A percentile compares a stretch with the other conserved stretches of the same genome.
These are phyloP conservation scores for Phthorimaea operculella DNA, from an alignment of 1,140 invertebrate genomes.

Conservation along the genomic window DNA sequence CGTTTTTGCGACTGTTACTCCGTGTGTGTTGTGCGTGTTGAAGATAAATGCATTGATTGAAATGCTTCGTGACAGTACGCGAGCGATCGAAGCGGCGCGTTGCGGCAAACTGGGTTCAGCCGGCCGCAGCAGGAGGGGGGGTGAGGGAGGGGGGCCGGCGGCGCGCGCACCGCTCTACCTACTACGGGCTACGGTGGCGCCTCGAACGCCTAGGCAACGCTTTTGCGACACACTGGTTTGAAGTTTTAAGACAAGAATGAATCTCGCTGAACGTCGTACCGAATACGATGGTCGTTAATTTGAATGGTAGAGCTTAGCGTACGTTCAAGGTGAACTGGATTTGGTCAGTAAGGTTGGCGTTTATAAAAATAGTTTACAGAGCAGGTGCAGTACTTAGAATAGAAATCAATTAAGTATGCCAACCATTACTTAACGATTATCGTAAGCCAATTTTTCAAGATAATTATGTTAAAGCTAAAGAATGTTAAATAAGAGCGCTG, in stretches of 20 bases:
- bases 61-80: constrained; percentile 32
- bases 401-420: too few relatives aligned
- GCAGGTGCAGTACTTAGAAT: not conserved
- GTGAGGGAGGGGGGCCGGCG: constrained; percentile 48
- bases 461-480: too few relatives aligned
- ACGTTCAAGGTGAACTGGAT: constrained; percentile 55
- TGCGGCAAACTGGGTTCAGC: constrained; percentile 56
- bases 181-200: constrained; percentile 60
- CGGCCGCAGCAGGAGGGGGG: constrained; percentile 35
- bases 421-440: too few relatives aligned
- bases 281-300: constrained; percentile 28
- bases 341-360: constrained; percentile 25
- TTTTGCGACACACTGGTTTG: constrained; percentile 54
- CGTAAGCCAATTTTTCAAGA: too few relatives aligned
- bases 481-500: not conserved
- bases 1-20: constrained; percentile 39
- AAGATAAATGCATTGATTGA: constrained; percentile 32
- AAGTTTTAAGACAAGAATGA: constrained; percentile 40
- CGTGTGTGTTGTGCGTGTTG: constrained; percentile 43
- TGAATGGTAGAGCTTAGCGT: constrained; percentile 36
- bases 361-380: not conserved
- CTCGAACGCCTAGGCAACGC: constrained; percentile 57
- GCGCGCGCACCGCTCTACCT: constrained; percentile 61
- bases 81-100: constrained; percentile 57
- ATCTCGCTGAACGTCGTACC: constrained; percentile 37